Evolutionary conservation across 2,113 vertebrate species (phyloP), one percentile per base, ranked within the genome.

Genomic region (Bostrychus sinensis): DNA sequence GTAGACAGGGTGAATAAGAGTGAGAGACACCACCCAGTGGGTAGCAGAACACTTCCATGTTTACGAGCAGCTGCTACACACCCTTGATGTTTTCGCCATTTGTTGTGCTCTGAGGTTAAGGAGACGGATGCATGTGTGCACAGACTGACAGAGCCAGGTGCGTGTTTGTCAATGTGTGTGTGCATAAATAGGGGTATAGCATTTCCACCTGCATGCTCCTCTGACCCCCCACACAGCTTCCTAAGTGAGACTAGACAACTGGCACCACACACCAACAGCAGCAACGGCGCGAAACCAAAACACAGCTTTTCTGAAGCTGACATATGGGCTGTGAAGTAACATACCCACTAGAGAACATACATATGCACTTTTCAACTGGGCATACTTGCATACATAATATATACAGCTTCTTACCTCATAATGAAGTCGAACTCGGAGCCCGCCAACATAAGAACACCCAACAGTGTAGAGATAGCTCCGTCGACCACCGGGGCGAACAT

Each of bases 341-440:
- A 25, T 30, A 5, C 25, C 20, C 20, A 43, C 20, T 37, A 17
- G 3, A 19, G 17, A 43, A 38, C n/a, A 38, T 9, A 38, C n/a
- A 38, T 9, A 51, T 23, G 39, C 48, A 28, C 28, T 36, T 26
- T 32, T 14, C 22, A 51, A 66, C 37, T n/a, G 14, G n/a, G n/a
- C 25, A 71, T 43, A 56, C 3, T 11, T 55, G 5, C 2, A 48
- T 25, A 34, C 22, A 20, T 26, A 59, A 39, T 34, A 39, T 30
- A 62, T 16, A 51, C 37, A 51, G 51, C n/a, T 0, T 66, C 89
- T 93, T 93, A 99, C 97, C 96, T 96, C 92, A 98, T 96, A 84
- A 99, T 99, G 85, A 99, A 99, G 87, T 99, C 97, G 69, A 99
- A 99, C 81, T 99, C 97, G 0, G 97, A 99, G 16, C 96, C 97